Conservation (phyloP, 2,888 invertebrate species). For the Thereva nobilitata region DNA sequence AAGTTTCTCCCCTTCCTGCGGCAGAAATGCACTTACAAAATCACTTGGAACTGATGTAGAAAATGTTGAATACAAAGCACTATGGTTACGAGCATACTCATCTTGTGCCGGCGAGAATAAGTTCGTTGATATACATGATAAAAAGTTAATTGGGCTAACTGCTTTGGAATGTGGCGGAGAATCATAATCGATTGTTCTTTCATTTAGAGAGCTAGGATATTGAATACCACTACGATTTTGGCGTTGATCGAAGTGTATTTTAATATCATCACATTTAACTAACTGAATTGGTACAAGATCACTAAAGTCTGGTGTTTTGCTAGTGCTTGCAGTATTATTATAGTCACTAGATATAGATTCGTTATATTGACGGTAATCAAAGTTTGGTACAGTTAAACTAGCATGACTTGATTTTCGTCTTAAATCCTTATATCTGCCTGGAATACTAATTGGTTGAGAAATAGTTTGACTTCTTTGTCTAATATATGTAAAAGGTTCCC, state of each 20-base stretch:
- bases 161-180: constrained; percentile 30
- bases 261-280: constrained; percentile 57
- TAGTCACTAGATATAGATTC: constrained; percentile 1
- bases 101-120: constrained; percentile 28
- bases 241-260: constrained; percentile 56
- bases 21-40: constrained; percentile 52
- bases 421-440: constrained; percentile 48
- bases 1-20: constrained; percentile 54
- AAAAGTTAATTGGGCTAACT: constrained; percentile 34
- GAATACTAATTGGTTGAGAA: constrained; percentile 52
- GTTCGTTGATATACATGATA: constrained; percentile 36
- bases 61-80: constrained; percentile 19
- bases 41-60: constrained; percentile 44
- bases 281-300: constrained; percentile 47
- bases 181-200: constrained; percentile 32
- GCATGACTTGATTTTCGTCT: not conserved
- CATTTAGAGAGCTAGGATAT: constrained; percentile 18
- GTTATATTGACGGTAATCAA: not conserved
- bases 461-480: constrained; percentile 47
- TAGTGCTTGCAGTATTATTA: constrained; percentile 15
- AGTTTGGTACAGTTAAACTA: not conserved
- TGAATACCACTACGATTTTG: not conserved
- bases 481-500: constrained; percentile 43
- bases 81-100: constrained; percentile 1
- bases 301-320: constrained; percentile 11